Evolutionary conservation across 2,888 invertebrate genomes (phyloP), one percentile per base, ranked within the genome.

Genomic region (Macrosiphum euphorbiae): DNA sequence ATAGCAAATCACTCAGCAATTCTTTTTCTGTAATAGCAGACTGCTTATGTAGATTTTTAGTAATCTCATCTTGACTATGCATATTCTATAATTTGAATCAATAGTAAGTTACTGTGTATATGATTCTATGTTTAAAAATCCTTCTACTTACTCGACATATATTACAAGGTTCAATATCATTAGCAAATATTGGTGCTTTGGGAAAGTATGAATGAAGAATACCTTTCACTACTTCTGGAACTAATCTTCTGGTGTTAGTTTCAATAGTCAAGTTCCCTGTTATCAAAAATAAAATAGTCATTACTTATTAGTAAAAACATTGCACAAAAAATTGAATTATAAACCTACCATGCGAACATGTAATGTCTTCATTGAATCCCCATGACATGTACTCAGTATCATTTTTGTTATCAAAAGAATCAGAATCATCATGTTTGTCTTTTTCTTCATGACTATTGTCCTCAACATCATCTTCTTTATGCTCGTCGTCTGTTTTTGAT

Each of bases 361-460:
- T 95, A 41, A 97, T 95, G 95, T 97, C 97, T 95, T 96, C 96
- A 95, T 97, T 97, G 95, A 97, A 97, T 92, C 96, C 95, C 41
- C 96, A 95, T 61, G 95, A 95, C 61, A 95, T 95, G n/a, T 96
- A 96, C 90, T 95, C 95, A 16, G 95, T 95, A 89, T 95, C 95
- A 88, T 94, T 95, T 88, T 96, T 96, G 44, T 96, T 96, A 61
- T 85, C 94, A 50, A 94, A 47, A n/a, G 67, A 90, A 84, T 93
- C 92, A 5, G 90, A 92, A 52, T 92, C 93, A 26, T 94, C 94
- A 3, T 92, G 91, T 10, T 89, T 94, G 1, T 88, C 88, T 78
- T 94, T 91, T 86, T 90, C 94, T 88, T 92, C 94, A 24, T 44
- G 90, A 28, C 58, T 90, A 8, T 88, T 85, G 26, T 90, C 61